Evolutionary conservation across 2,888 invertebrate species (phyloP).

Genomic region (Cylindroiulus punctatus): DNA sequence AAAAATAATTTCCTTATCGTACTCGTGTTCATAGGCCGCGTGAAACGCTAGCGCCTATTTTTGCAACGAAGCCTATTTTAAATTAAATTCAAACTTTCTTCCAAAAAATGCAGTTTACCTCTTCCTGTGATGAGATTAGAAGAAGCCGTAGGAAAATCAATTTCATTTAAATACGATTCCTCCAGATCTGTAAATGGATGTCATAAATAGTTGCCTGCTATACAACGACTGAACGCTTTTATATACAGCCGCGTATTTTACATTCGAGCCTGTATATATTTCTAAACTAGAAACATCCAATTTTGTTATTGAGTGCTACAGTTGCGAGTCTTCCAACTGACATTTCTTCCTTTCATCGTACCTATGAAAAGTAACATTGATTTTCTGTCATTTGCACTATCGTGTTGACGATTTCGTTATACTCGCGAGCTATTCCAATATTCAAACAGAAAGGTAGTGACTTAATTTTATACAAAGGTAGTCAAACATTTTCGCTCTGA

Average conservation of each 20-base stretch:
- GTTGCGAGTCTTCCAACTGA: constrained; percentile 13
- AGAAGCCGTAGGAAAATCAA: constrained; percentile 45
- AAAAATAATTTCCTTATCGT: background rate
- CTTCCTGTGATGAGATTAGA: constrained; percentile 47
- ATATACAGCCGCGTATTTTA: background rate
- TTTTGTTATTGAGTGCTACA: constrained; percentile 34
- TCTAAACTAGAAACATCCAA: constrained; percentile 42
- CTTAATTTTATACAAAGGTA: constrained; percentile 28
- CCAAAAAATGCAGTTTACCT: constrained; percentile 37
- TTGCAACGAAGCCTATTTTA: constrained; percentile 13
- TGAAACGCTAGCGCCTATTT: background rate
- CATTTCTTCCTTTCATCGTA: constrained; percentile 23
- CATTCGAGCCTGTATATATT: constrained; percentile 25
- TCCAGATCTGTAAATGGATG: constrained; percentile 47
- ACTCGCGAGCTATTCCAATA: constrained; percentile 39
- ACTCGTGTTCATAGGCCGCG: background rate
- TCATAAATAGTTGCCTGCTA: constrained; percentile 34
- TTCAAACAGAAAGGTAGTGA: constrained; percentile 37
- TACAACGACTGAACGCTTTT: background rate
- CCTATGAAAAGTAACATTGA: constrained; percentile 45
- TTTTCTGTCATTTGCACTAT: constrained; percentile 47
- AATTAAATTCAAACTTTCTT: constrained; percentile 44
- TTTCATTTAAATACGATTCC: constrained; percentile 47
- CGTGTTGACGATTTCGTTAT: constrained; percentile 44
- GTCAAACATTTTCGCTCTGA: constrained; percentile 41